These are phyloP conservation scores for Gymnothorax reevesii DNA, from an alignment of 2,797 vertebrate species.

Conservation along the genomic window DNA sequence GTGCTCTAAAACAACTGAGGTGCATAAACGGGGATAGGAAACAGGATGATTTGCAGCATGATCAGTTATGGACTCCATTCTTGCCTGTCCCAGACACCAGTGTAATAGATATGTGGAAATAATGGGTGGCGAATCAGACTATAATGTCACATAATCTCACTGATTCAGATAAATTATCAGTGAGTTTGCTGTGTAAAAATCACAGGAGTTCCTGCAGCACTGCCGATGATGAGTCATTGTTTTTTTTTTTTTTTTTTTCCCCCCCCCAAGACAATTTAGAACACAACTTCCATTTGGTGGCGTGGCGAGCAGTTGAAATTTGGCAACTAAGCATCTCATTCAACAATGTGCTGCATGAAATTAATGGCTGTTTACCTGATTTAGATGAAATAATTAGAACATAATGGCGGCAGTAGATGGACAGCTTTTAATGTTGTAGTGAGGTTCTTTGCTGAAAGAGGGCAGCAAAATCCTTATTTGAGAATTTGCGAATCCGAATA, in stretches of 20 bases:
- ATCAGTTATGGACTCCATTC: neutral
- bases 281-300: neutral
- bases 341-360: neutral
- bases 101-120: neutral
- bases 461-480: neutral
- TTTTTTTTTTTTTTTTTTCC: neutral
- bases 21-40: too few species aligned
- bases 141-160: neutral
- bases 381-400: too few species aligned
- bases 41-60: too few species aligned
- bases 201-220: neutral
- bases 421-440: neutral
- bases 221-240: neutral
- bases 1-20: too few species aligned
- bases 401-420: too few species aligned
- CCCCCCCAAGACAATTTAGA: neutral
- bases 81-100: neutral
- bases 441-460: neutral
- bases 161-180: neutral
- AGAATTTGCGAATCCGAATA: neutral
- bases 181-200: neutral
- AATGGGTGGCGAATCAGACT: neutral
- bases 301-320: neutral
- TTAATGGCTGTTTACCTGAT: neutral
- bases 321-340: neutral